Percentiles rank a stretch among this genome's conserved stretches.
phyloP scores from a whole-genome alignment of 2,113 vertebrate species.

The Tetraodon nigroviridis region DNA sequence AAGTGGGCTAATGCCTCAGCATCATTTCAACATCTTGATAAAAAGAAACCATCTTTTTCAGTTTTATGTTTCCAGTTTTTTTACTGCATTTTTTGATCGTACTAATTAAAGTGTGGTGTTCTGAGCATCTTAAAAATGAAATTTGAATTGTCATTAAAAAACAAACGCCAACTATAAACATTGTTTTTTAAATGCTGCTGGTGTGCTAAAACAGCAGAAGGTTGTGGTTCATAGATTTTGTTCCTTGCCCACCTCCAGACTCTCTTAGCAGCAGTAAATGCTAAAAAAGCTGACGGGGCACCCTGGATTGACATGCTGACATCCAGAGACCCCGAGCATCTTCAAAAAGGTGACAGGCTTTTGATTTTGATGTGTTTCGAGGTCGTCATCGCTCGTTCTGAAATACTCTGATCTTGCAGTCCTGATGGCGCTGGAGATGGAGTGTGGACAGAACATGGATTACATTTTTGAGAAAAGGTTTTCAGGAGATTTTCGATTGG shows the following conservation, averaged over 20 bases:
- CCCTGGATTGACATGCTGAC: constrained; percentile 68
- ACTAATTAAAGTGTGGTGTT: too few species aligned
- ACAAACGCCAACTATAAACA: too few species aligned
- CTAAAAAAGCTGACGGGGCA: constrained; percentile 53
- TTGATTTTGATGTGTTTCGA: not conserved
- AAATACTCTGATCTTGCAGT: constrained; percentile 40
- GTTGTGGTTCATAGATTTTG: not conserved
- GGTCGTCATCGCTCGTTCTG: not conserved
- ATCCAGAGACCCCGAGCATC: constrained; percentile 56
- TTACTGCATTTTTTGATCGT: too few species aligned
- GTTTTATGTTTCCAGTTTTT: too few species aligned
- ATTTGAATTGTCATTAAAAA: not conserved
- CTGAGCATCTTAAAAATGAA: too few species aligned
- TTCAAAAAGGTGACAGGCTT: constrained; percentile 51
- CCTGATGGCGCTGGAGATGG: constrained; percentile 55
- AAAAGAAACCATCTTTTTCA: too few species aligned
- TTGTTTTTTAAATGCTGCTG: too few species aligned
- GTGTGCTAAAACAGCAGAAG: too few species aligned
- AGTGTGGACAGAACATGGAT: constrained; percentile 33
- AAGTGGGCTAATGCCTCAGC: too few species aligned
- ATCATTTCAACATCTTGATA: too few species aligned
- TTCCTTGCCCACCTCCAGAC: constrained; percentile 28
- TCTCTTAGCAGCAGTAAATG: constrained; percentile 53
- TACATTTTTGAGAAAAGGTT: constrained; percentile 60
- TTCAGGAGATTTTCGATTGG: constrained; percentile 58